These are phyloP conservation scores for Coregonus ussuriensis DNA, from an alignment of 2,797 vertebrate genomes.

Conservation along the genomic window DNA sequence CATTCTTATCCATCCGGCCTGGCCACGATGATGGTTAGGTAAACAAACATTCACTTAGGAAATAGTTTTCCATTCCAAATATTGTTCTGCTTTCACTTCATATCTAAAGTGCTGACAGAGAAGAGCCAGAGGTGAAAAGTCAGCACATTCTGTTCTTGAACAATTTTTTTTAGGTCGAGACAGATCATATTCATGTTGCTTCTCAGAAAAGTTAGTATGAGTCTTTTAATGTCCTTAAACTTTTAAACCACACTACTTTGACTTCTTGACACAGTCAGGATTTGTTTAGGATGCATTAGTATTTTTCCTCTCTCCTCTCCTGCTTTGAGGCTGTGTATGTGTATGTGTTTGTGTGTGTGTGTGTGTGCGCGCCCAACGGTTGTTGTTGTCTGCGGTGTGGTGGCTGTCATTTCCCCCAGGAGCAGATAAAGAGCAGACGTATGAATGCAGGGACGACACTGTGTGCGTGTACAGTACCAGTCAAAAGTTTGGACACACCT, in stretches of 20 bases:
- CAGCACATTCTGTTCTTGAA: slow-evolving; percentile 1
- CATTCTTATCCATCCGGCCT: background rate
- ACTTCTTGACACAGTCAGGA: background rate
- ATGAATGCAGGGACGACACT: slow-evolving; percentile 49
- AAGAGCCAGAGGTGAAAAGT: background rate
- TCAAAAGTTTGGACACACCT: no score
- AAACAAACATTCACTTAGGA: background rate
- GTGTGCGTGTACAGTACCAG: background rate
- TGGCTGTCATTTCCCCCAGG: slow-evolving; percentile 39
- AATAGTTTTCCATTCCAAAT: background rate
- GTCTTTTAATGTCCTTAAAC: background rate
- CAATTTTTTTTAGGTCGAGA: background rate
- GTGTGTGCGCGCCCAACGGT: slow-evolving; percentile 39
- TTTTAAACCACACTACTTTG: background rate
- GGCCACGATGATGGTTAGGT: background rate
- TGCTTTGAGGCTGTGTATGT: background rate
- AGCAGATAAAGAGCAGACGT: slow-evolving; percentile 45
- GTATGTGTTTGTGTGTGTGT: slow-evolving; percentile 9
- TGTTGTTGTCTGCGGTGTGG: slow-evolving; percentile 40
- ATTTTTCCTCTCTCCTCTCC: background rate
- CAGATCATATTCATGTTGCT: background rate
- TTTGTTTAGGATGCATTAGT: background rate
- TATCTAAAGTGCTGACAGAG: background rate
- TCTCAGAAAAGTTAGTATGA: background rate
- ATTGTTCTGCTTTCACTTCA: background rate